Conservation (phyloP, 1,140 invertebrate genomes). For the Ooceraea biroi region DNA sequence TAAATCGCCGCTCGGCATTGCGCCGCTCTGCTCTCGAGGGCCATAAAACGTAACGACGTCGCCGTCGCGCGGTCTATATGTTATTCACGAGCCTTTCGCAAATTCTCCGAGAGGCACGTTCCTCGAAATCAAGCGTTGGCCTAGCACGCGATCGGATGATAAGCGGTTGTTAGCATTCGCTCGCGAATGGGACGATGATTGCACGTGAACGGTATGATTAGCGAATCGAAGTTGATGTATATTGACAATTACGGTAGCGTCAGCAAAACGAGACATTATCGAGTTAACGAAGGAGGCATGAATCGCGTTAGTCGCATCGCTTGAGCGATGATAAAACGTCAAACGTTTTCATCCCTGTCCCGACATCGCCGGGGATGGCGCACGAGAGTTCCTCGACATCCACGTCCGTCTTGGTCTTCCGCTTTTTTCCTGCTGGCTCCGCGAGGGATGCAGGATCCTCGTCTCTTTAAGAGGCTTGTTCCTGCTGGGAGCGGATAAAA, state of each 20-base stretch:
- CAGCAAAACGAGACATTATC: neutral
- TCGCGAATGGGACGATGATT: neutral
- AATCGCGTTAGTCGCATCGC: too few relatives aligned
- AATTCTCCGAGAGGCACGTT: neutral
- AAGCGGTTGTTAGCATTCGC: neutral
- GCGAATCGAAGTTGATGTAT: neutral
- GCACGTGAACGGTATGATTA: too few relatives aligned
- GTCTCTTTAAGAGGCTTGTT: neutral
- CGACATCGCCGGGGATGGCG: neutral
- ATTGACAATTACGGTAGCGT: neutral
- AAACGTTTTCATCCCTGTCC: too few relatives aligned
- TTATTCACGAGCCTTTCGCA: conserved; percentile 31
- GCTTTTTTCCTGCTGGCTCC: conserved; percentile 17
- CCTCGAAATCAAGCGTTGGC: neutral
- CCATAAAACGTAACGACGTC: conserved; percentile 52
- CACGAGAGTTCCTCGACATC: neutral
- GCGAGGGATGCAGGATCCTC: conserved; percentile 10
- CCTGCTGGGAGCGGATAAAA: neutral
- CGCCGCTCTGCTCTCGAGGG: conserved; percentile 16
- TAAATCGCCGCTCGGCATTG: conserved; percentile 31
- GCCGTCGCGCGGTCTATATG: conserved; percentile 5
- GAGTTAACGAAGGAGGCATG: too few relatives aligned
- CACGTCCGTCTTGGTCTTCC: neutral
- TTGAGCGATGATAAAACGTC: neutral
- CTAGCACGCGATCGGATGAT: neutral